Percentiles rank a stretch among this genome's conserved stretches.
These are phyloP conservation scores for Drosophila busckii DNA, from an alignment of 1,140 invertebrate species.

Conservation along the genomic window DNA sequence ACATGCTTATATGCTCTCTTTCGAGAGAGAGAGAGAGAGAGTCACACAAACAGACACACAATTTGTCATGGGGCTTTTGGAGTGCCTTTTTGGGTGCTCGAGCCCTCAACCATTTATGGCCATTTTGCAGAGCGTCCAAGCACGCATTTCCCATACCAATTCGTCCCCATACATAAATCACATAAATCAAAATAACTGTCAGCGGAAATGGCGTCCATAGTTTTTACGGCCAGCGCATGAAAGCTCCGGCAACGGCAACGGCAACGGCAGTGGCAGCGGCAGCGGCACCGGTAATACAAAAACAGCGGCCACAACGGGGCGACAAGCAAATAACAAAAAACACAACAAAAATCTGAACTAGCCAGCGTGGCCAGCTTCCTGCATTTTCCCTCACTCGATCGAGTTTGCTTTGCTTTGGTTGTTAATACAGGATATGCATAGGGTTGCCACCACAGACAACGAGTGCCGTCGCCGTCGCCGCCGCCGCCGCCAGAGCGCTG, in stretches of 20 bases:
- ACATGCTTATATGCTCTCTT: too few relatives aligned
- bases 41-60: conserved; percentile 15
- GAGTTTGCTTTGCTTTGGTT: conserved; percentile 42
- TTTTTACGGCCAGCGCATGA: conserved; percentile 44
- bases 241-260: conserved; percentile 5
- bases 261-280: too few relatives aligned
- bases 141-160: conserved; percentile 33
- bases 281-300: too few relatives aligned
- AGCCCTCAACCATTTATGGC: conserved; percentile 48
- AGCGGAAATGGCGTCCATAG: conserved; percentile 71
- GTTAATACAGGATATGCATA: conserved; percentile 3
- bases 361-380: conserved; percentile 35
- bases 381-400: conserved; percentile 12
- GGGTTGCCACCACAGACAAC: conserved; percentile 38
- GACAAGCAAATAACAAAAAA: too few relatives aligned
- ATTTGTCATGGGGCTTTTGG: conserved; percentile 60
- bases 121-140: conserved; percentile 44
- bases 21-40: not conserved
- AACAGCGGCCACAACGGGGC: too few relatives aligned
- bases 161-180: conserved; percentile 1
- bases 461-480: conserved; percentile 7
- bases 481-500: conserved; percentile 31
- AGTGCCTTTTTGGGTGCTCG: conserved; percentile 57
- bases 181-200: conserved; percentile 76
- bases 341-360: conserved; percentile 25